These are phyloP conservation scores for Psittacula echo DNA, from an alignment of 2,797 vertebrate species.

Conservation along the genomic window DNA sequence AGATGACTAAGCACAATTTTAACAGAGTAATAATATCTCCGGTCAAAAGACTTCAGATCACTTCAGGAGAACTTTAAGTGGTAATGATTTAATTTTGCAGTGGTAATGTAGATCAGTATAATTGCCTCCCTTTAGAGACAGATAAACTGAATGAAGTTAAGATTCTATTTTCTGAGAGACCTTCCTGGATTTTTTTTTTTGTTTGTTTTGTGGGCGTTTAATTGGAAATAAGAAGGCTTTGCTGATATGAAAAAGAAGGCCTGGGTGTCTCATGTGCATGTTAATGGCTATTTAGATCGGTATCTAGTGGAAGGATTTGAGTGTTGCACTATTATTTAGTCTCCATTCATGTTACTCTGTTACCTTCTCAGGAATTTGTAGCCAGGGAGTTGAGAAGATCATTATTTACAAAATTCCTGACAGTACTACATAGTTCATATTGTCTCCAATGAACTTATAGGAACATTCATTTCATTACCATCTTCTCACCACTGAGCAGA, in stretches of 20 bases:
- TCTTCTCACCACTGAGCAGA: neutral
- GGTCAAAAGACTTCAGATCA: neutral
- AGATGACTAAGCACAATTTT: neutral
- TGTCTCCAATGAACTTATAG: neutral
- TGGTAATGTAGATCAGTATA: neutral
- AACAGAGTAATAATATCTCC: neutral
- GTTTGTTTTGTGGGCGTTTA: neutral
- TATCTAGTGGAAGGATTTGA: neutral
- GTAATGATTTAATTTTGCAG: neutral
- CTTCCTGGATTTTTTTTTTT: neutral
- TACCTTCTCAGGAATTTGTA: neutral
- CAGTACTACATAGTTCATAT: neutral
- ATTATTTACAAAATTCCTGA: neutral
- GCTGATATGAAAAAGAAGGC: neutral
- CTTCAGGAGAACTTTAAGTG: neutral
- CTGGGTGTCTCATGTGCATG: neutral
- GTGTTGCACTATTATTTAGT: neutral
- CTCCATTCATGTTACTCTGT: neutral
- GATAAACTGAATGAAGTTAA: neutral
- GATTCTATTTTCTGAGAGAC: neutral
- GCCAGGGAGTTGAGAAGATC: neutral
- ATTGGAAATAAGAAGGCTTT: neutral
- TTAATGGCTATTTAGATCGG: neutral
- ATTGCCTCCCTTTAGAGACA: neutral
- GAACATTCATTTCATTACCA: neutral